A percentile compares a stretch with the other conserved stretches of the same genome.
Evolutionary conservation across 2,797 vertebrate species (phyloP).

Genomic region (Microhierax caerulescens): DNA sequence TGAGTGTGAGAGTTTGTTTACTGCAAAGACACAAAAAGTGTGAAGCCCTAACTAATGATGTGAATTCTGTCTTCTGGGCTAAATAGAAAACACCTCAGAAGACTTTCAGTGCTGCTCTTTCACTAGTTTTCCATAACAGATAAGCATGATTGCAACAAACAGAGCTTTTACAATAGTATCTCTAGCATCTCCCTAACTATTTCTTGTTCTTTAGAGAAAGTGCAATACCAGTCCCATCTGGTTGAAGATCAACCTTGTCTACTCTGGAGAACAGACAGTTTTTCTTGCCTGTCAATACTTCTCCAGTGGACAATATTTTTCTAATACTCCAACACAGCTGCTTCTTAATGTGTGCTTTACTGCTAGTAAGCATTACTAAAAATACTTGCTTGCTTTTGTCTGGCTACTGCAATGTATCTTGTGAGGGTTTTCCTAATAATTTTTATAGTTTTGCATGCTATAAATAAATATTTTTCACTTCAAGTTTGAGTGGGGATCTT

Average conservation of each 20-base stretch:
- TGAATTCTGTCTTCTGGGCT: neutral
- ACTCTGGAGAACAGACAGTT: constrained; percentile 48
- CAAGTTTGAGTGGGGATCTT: constrained; percentile 56
- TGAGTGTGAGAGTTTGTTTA: neutral
- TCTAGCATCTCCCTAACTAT: neutral
- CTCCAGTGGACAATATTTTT: constrained; percentile 34
- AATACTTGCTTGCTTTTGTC: constrained; percentile 57
- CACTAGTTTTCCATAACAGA: neutral
- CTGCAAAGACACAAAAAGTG: neutral
- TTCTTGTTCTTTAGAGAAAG: neutral
- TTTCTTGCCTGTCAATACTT: constrained; percentile 39
- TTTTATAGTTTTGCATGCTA: constrained; percentile 61
- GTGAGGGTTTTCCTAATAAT: constrained; percentile 50
- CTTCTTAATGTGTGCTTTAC: constrained; percentile 49
- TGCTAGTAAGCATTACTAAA: constrained; percentile 58
- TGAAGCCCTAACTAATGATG: neutral
- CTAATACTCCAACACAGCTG: neutral
- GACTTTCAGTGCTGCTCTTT: neutral
- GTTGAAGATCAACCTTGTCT: constrained; percentile 66
- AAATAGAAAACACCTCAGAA: neutral
- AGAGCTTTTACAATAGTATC: neutral
- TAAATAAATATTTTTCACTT: constrained; percentile 72
- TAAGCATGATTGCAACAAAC: neutral
- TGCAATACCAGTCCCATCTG: neutral
- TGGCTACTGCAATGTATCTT: constrained; percentile 57